phyloP scores from a whole-genome alignment of 2,797 vertebrate genomes.

The Gambusia yucatana region DNA sequence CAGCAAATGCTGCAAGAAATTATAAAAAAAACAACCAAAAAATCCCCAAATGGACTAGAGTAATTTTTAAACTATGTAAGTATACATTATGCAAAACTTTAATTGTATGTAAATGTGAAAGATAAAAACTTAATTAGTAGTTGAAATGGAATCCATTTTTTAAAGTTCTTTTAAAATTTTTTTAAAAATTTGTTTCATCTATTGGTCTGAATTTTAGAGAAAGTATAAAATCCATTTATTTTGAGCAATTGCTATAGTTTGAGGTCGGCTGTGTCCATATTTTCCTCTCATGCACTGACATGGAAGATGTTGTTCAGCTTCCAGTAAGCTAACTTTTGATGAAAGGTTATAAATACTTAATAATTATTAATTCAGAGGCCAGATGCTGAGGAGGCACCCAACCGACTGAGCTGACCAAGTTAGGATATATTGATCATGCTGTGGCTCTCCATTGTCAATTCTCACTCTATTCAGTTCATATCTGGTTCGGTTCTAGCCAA shows the following conservation, averaged over 20 bases:
- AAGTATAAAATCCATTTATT: background rate
- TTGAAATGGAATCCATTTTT: background rate
- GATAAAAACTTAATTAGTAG: background rate
- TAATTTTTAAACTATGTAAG: background rate
- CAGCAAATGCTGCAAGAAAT: background rate
- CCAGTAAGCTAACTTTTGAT: background rate
- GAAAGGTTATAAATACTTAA: background rate
- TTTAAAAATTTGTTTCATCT: background rate
- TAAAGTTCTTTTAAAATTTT: background rate
- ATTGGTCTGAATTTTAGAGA: background rate
- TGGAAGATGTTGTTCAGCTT: background rate
- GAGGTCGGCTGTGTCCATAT: background rate
- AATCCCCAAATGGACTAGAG: constrained; percentile 2
- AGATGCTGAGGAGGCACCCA: background rate
- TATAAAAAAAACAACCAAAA: background rate
- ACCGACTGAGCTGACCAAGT: background rate
- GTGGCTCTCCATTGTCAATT: background rate
- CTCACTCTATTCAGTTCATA: too few species aligned
- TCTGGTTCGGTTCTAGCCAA: too few species aligned
- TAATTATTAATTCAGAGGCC: background rate
- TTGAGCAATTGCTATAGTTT: background rate
- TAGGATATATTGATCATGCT: background rate
- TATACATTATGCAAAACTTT: background rate
- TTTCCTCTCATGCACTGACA: background rate
- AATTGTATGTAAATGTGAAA: background rate